Percentiles rank a stretch among this genome's conserved stretches.
Evolutionary conservation across 2,797 vertebrate species (phyloP).

Genomic region (Scleropages formosus): DNA sequence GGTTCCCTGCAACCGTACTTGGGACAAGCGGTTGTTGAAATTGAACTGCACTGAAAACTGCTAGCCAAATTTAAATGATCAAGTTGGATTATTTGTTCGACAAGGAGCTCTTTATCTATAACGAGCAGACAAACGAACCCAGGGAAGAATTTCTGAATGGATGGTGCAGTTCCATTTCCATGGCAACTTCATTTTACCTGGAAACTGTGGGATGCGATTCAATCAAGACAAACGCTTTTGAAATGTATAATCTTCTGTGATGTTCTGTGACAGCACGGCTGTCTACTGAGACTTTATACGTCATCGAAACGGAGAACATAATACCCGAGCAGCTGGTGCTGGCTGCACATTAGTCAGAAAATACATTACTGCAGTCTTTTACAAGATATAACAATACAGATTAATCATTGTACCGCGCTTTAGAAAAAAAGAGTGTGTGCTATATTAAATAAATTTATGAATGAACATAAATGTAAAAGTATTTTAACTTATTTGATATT

Average conservation of each 20-base stretch:
- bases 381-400: neutral
- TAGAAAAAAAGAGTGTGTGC: too few species aligned
- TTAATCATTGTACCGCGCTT: too few species aligned
- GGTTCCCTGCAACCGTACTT: too few species aligned
- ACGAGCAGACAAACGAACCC: slow-evolving; percentile 30
- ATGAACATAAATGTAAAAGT: too few species aligned
- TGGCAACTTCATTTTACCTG: slow-evolving; percentile 58
- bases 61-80: neutral
- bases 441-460: too few species aligned
- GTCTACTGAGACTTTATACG: neutral
- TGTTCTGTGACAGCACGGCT: neutral
- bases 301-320: slow-evolving; percentile 12
- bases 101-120: slow-evolving; percentile 31
- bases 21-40: too few species aligned
- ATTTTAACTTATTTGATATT: too few species aligned
- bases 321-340: slow-evolving; percentile 16
- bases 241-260: neutral
- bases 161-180: slow-evolving; percentile 53
- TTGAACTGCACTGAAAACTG: too few species aligned
- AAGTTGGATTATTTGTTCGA: neutral
- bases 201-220: slow-evolving; percentile 47
- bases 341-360: neutral
- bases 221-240: slow-evolving; percentile 51
- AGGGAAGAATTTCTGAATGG: neutral
- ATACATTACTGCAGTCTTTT: neutral